These are phyloP conservation scores for Pteronotus mesoamericanus DNA, from an alignment of 2,797 vertebrate genomes.

Conservation along the genomic window DNA sequence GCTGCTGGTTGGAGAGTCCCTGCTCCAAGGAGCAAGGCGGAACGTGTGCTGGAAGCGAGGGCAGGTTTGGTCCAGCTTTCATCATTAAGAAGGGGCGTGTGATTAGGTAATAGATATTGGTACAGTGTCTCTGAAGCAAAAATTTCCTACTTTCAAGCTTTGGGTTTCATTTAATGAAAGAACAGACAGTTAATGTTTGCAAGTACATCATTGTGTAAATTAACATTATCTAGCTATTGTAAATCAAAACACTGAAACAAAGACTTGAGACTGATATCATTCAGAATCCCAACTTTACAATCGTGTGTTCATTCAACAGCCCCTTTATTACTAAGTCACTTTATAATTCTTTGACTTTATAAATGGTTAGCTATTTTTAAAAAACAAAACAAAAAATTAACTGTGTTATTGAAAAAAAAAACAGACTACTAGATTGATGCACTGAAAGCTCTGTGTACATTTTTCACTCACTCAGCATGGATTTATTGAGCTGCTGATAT, in stretches of 20 bases:
- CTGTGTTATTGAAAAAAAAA: background rate
- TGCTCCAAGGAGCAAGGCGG: background rate
- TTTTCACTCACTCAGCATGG: background rate
- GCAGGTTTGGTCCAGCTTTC: background rate
- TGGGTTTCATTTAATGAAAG: background rate
- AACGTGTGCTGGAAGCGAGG: background rate
- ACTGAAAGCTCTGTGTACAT: background rate
- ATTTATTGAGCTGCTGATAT: background rate
- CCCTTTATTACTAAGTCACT: background rate
- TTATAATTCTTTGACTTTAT: background rate
- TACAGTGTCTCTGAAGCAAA: background rate
- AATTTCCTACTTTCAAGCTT: background rate
- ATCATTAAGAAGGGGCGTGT: background rate
- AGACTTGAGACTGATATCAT: background rate
- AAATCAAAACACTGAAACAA: background rate
- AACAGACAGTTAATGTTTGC: background rate
- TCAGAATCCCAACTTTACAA: background rate
- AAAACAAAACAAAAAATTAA: background rate
- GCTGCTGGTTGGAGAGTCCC: background rate
- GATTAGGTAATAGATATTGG: background rate
- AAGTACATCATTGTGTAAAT: background rate
- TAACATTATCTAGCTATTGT: background rate
- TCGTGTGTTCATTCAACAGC: background rate
- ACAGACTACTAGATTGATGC: background rate
- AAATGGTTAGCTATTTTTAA: background rate